Conservation (phyloP, 2,113 vertebrate genomes). For the Girardinichthys multiradiatus region DNA sequence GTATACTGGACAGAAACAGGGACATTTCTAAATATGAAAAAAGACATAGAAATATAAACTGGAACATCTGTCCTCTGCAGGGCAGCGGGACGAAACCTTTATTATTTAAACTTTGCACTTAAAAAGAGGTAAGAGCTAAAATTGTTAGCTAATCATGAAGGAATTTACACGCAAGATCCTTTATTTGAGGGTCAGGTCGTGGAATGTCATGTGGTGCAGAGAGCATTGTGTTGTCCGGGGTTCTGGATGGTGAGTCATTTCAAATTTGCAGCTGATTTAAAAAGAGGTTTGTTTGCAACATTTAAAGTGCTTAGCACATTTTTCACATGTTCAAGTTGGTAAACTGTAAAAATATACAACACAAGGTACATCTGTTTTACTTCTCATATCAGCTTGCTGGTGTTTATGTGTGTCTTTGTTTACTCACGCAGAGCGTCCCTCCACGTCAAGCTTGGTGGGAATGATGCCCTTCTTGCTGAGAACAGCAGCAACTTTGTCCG, state of each 20-base stretch:
- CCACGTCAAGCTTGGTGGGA: constrained; percentile 92
- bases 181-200: not conserved
- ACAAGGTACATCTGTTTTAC: not conserved
- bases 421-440: constrained; percentile 97
- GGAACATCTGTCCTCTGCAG: not conserved
- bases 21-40: constrained; percentile 40
- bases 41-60: constrained; percentile 22
- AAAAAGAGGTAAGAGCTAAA: not conserved
- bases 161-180: not conserved
- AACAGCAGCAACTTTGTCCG: constrained; percentile 91
- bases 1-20: constrained; percentile 45
- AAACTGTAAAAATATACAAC: too few species aligned
- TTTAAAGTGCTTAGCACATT: not conserved
- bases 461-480: constrained; percentile 93
- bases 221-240: not conserved
- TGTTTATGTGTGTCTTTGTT: not conserved
- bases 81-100: constrained; percentile 4
- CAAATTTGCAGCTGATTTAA: not conserved
- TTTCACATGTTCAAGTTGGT: too few species aligned
- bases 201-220: not conserved
- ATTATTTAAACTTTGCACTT: constrained; percentile 1
- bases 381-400: not conserved
- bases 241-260: not conserved
- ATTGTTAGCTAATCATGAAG: not conserved
- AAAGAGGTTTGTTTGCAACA: not conserved